Conservation (phyloP, 2,113 vertebrate genomes). For the Coreoperca whiteheadi region DNA sequence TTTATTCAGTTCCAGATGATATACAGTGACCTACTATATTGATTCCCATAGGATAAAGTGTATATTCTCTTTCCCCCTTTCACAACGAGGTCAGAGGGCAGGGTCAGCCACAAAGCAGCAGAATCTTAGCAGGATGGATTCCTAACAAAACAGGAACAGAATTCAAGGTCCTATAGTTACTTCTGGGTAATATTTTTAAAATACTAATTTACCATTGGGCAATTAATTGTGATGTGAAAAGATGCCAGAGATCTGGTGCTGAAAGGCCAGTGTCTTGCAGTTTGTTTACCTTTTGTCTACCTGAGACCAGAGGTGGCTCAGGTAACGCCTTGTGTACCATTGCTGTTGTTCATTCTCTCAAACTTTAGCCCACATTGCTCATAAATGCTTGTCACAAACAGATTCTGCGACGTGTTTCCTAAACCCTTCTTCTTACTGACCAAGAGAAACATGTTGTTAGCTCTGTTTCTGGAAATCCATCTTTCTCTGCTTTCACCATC, state of each 20-base stretch:
- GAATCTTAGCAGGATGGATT: not conserved
- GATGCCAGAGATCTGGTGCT: not conserved
- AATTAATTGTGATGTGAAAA: constrained; percentile 2
- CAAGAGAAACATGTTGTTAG: not conserved
- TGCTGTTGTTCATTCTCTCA: not conserved
- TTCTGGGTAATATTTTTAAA: not conserved
- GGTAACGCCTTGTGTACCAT: not conserved
- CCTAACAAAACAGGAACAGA: not conserved
- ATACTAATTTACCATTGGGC: not conserved
- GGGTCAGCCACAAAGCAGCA: constrained; percentile 14
- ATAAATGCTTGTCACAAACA: not conserved
- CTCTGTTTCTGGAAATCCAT: not conserved
- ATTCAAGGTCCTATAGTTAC: not conserved
- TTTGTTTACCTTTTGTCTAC: not conserved
- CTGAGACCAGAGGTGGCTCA: constrained; percentile 12
- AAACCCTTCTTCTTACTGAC: not conserved
- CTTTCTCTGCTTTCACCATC: not conserved
- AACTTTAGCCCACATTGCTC: not conserved
- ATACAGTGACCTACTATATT: constrained; percentile 14
- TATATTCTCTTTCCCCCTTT: constrained; percentile 7
- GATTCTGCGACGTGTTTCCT: not conserved
- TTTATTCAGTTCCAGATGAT: not conserved
- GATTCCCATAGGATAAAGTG: not conserved
- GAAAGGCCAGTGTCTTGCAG: not conserved
- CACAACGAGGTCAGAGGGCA: constrained; percentile 32